A percentile compares a stretch with the other conserved stretches of the same genome.
These are phyloP conservation scores for Colletes latitarsis DNA, from an alignment of 1,140 invertebrate genomes.

Conservation along the genomic window DNA sequence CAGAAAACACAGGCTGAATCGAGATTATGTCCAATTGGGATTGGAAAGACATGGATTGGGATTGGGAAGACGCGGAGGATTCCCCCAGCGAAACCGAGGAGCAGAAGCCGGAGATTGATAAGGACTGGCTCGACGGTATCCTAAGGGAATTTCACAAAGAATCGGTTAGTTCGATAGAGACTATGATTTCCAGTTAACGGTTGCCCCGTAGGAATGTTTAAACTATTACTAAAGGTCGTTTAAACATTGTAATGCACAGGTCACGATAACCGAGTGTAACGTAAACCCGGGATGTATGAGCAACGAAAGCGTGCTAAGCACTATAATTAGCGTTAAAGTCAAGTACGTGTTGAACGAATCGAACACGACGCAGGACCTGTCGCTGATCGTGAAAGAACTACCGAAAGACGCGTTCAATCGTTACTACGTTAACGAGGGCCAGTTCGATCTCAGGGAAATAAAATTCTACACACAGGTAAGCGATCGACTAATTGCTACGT, in stretches of 20 bases:
- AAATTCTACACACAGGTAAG: slow-evolving; percentile 90
- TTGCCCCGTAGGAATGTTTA: slow-evolving; percentile 18
- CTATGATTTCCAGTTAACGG: slow-evolving; percentile 28
- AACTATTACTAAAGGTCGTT: neutral
- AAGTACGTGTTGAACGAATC: slow-evolving; percentile 69
- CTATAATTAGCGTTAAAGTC: slow-evolving; percentile 79
- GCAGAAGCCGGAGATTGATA: slow-evolving; percentile 80
- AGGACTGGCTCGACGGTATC: slow-evolving; percentile 84
- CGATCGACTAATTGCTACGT: neutral
- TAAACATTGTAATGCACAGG: slow-evolving; percentile 52
- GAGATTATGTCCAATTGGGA: slow-evolving; percentile 74
- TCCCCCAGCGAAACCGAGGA: slow-evolving; percentile 68
- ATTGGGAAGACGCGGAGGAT: slow-evolving; percentile 81
- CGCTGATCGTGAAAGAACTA: slow-evolving; percentile 88
- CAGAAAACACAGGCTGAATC: neutral
- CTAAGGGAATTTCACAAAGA: slow-evolving; percentile 80
- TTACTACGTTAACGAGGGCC: slow-evolving; percentile 89
- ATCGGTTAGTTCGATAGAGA: slow-evolving; percentile 56
- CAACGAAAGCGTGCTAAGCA: slow-evolving; percentile 84
- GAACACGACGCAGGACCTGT: slow-evolving; percentile 73
- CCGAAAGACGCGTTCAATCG: slow-evolving; percentile 88
- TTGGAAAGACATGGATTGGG: slow-evolving; percentile 66
- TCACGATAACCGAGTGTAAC: slow-evolving; percentile 80
- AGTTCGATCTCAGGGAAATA: slow-evolving; percentile 91
- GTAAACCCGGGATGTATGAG: slow-evolving; percentile 81